Evolutionary conservation across 2,888 invertebrate species (phyloP), one percentile per base, ranked within the genome.

Genomic region (Brachyopa scutellaris): DNA sequence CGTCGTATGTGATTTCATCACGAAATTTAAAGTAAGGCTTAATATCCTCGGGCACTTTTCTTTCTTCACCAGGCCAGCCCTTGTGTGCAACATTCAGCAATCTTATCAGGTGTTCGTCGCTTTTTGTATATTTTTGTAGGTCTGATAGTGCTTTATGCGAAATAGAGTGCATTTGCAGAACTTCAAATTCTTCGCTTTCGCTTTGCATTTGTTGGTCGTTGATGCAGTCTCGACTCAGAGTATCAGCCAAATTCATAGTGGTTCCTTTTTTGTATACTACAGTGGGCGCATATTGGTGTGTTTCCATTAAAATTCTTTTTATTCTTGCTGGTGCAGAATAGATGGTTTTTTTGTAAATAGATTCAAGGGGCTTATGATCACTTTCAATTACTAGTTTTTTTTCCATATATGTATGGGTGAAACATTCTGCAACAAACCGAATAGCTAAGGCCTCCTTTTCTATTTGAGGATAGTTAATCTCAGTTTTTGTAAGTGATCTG

Each of bases 371-470:
- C 23, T 57, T 72, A 17, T 74, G 57, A 8, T 74, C 59, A 1
- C 49, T 55, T 7, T 66, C 49, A 17, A 66, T 36, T 17, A 21
- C 9, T 1, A 64, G 1, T 8, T 70, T 47, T 38, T 49, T 51
- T 26, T n/a, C 69, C 69, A 9, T 57, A 47, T 15, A 70, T 36
- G 11, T 49, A 70, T 7, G 33, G 47, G 2, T 59, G 69, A 49
- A 70, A 59, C 9, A 42, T 67, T 55, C 21, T 40, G 31, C 55
- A 67, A 42, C 67, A 23, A 67, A 70, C 23, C 17, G 33, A 26
- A 70, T 45, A 11, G 64, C 73, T 7, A 55, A 23, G 0, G 55
- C 55, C 38, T 73, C 64, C 15, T 66, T 73, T 33, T 55, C 55
- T 9, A 55, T 55, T 36, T 55, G 36, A 6, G 23, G 55, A 13